Conservation (phyloP, 2,797 vertebrate species). For the Enteromius thamalakanensis region DNA sequence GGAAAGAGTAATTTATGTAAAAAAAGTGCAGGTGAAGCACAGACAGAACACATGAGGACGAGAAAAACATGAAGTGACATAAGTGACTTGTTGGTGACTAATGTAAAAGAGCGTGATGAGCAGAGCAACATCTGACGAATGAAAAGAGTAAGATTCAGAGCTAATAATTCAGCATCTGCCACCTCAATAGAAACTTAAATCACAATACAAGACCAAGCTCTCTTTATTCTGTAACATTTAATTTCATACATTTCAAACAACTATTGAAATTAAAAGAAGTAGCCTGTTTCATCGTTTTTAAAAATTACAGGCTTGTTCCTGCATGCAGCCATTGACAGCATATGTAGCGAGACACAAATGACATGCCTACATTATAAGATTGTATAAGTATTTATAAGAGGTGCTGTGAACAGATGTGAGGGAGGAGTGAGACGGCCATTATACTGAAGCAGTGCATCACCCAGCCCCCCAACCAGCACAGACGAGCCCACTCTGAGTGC, state of each 20-base stretch:
- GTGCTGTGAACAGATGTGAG: neutral
- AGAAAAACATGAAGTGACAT: constrained; percentile 1
- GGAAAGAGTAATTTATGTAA: constrained; percentile 28
- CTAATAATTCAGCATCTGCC: constrained; percentile 68
- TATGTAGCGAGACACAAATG: neutral
- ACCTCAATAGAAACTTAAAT: constrained; percentile 37
- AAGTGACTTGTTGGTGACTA: constrained; percentile 11
- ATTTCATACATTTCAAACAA: neutral
- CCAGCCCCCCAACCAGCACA: constrained; percentile 36
- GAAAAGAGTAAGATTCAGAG: constrained; percentile 40
- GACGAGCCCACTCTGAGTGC: constrained; percentile 25
- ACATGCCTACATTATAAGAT: neutral
- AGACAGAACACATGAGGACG: constrained; percentile 39
- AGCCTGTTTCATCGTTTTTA: neutral
- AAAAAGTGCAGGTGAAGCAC: constrained; percentile 37
- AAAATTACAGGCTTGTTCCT: neutral
- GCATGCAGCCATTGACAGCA: neutral
- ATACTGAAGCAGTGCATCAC: constrained; percentile 19
- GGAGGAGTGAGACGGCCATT: constrained; percentile 19
- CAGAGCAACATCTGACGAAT: neutral
- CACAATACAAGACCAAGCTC: neutral
- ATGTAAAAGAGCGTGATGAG: neutral
- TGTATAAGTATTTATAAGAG: neutral
- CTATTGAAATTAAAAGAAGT: neutral
- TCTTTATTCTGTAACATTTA: neutral